Base-by-base conservation (phyloP, 1,140 invertebrate species). In the Portunus trituberculatus region DNA sequence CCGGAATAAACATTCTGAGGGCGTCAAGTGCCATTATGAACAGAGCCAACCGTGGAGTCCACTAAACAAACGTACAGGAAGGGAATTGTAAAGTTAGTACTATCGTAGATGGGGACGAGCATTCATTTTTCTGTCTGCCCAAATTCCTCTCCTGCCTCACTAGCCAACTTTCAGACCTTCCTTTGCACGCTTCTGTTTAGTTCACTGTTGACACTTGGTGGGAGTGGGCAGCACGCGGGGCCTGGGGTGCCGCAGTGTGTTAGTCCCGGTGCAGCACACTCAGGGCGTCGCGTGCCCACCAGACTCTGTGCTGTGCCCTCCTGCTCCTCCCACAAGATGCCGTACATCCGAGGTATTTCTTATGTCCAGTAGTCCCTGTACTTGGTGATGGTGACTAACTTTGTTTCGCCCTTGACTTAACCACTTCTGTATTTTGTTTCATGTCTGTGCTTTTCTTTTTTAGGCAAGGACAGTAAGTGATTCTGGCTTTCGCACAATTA, bases 401-500 rank as follows among this genome's bases (percentile, higher is more conserved):
- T 39, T 90, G 48, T 29, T 76, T 31, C 29, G 31, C 59, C 48
- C 48, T 91, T 83, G 46, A 28, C 31, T 90, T 89, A 90, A 45
- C 87, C 88, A 46, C 76, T 29, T 59, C 59, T 94, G 32, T 88
- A 29, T 82, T 39, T 82, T 82, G 59, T 89, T 94, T 91, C 59
- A 93, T 93, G 84, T 87, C 83, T 94, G 93, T 94, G 52, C 48
- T 89, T 91, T 59, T 82, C 52, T 76, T 82, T 91, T 94, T 59
- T 94, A 94, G 93, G 93, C 52, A 91, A 76, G 32, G 59, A 94
- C 93, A 94, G 93, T 94, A 94, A 94, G 93, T 94, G 52, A 45
- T 88, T 46, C 31, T 88, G 2, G 86, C 45, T 48, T 29, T 48
- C 32, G 52, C 89, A 91, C 89, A 88, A 20, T 2, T 88, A 31